Base-by-base conservation (phyloP, 2,888 invertebrate species). In the Sminthurinus aureus region DNA sequence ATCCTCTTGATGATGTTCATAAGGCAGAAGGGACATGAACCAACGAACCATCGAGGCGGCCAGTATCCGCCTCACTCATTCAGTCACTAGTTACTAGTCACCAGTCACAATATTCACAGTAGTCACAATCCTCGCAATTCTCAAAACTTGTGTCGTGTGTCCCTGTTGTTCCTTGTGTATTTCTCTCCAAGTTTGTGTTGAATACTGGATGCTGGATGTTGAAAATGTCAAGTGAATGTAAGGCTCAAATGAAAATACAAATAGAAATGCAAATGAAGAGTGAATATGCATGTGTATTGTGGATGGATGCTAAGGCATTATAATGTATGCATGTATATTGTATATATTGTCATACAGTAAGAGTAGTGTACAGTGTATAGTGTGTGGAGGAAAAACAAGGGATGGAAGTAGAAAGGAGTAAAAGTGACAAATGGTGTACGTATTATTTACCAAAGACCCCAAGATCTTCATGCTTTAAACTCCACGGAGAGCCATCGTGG, bases 371-470 rank as follows among this genome's bases (percentile, higher is more conserved):
- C 6, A 38, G 38, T 38, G 38, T 38, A 38, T 38, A 38, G 6
- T 38, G 6, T 38, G 38, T 38, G 38, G 38, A 38, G 38, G 38
- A 38, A 38, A 38, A 38, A 38, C 38, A 38, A 38, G 38, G 38
- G 38, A 1, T 38, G 38, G 38, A 38, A 38, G 38, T 38, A 38
- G 58, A 58, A 58, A 58, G 58, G 58, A 58, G 38, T 38, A 38
- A 58, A 58, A 58, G 58, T 58, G 58, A 58, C 58, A 58, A 58
- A 58, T 58, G 58, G 58, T 58, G 58, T 58, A 58, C 58, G 58
- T 58, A 58, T 58, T 58, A 58, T 58, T 58, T 58, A 58, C 58
- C 15, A 58, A 58, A 58, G 58, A 58, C 58, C 18, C 58, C 13
- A 58, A 58, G 58, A 58, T 58, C 58, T 58, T 58, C 58, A 58